Conservation (phyloP, 2,797 vertebrate genomes). For the Agapornis canus region DNA sequence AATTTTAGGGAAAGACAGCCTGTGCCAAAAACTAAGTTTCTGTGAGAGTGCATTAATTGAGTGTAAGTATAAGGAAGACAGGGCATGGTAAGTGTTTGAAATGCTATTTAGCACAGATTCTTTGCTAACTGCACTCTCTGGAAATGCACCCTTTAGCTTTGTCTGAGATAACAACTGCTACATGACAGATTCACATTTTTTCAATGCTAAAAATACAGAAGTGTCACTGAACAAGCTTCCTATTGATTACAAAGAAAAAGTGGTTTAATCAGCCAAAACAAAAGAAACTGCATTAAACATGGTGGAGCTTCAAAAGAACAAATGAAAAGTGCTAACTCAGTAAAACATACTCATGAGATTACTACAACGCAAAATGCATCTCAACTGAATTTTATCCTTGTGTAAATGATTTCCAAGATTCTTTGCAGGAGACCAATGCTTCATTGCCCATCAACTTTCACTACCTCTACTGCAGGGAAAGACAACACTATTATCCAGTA, state of each 20-base stretch:
- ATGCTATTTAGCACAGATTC: background rate
- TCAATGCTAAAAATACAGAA: background rate
- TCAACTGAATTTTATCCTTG: background rate
- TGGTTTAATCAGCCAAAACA: background rate
- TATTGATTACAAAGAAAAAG: background rate
- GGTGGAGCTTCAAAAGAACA: background rate
- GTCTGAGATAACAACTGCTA: background rate
- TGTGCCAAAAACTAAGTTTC: background rate
- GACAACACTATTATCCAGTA: background rate
- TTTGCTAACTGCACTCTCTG: background rate
- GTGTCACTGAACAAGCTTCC: background rate
- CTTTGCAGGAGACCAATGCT: background rate
- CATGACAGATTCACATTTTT: background rate
- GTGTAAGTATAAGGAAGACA: background rate
- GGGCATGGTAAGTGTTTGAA: background rate
- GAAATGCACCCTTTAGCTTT: background rate
- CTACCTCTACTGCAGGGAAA: background rate
- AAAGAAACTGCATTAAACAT: background rate
- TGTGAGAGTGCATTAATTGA: background rate
- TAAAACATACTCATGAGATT: background rate
- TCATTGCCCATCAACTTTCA: background rate
- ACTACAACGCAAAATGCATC: background rate
- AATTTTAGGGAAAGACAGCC: background rate
- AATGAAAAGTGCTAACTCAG: background rate
- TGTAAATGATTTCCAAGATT: background rate